Conservation (phyloP, 2,888 invertebrate genomes). For the Horisme vitalbata region DNA sequence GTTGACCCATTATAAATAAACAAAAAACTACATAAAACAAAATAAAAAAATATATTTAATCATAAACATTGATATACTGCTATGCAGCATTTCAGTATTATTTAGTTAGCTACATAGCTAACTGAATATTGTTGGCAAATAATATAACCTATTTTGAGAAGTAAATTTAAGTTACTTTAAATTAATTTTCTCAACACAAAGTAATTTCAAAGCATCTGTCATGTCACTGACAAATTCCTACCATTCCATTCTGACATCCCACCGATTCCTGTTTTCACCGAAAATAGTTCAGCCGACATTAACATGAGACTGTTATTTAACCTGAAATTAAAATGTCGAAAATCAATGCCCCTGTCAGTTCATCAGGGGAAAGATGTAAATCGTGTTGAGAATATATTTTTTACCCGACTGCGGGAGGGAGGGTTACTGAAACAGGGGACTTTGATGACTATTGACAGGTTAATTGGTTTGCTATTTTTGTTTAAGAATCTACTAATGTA, state of each 20-base stretch:
- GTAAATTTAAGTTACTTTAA: constrained; percentile 1
- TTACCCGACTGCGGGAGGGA: constrained; percentile 40
- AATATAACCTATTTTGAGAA: constrained; percentile 9
- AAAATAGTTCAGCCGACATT: constrained; percentile 51
- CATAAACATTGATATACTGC: no score
- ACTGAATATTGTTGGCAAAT: no score
- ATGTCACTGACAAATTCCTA: constrained; percentile 53
- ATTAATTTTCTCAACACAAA: constrained; percentile 9
- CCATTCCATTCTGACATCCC: constrained; percentile 45
- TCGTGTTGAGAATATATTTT: constrained; percentile 58
- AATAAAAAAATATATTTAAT: no score
- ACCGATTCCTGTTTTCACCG: constrained; percentile 49
- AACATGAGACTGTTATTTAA: constrained; percentile 65
- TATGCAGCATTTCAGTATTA: no score
- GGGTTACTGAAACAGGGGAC: no score
- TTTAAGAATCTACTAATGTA: constrained; percentile 16
- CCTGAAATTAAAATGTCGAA: constrained; percentile 79
- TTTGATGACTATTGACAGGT: constrained; percentile 48
- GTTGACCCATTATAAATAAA: no score
- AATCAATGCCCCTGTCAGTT: constrained; percentile 70
- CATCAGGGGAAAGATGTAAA: constrained; percentile 51
- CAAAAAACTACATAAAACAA: no score
- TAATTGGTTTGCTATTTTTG: constrained; percentile 59
- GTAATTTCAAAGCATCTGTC: constrained; percentile 47
- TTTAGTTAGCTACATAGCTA: no score